These are phyloP conservation scores for Limonius californicus DNA, from an alignment of 1,140 invertebrate species.

Conservation along the genomic window DNA sequence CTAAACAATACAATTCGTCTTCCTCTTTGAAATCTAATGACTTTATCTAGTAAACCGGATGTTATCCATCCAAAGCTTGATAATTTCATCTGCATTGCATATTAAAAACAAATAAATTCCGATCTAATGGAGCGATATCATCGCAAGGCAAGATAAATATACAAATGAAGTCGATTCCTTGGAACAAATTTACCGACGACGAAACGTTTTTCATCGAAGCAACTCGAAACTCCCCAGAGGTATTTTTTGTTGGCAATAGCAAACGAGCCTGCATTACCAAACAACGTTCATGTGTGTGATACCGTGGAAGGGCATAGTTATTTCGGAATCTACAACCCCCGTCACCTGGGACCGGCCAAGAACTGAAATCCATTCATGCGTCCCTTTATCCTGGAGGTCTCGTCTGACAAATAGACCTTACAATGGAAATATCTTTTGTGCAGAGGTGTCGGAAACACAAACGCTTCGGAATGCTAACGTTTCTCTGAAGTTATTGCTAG, in stretches of 20 bases:
- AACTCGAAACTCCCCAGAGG: background rate
- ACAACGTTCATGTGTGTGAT: slow-evolving; percentile 6
- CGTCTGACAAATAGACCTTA: slow-evolving; percentile 10
- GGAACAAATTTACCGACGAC: too few relatives aligned
- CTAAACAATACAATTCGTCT: too few relatives aligned
- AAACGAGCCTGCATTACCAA: slow-evolving; percentile 6
- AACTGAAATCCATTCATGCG: background rate
- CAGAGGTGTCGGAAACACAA: slow-evolving; percentile 12
- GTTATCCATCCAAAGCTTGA: too few relatives aligned
- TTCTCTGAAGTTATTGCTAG: background rate
- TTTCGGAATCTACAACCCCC: background rate
- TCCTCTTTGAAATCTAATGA: too few relatives aligned
- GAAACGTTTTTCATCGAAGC: too few relatives aligned
- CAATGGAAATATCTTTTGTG: slow-evolving; percentile 13
- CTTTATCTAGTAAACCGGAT: too few relatives aligned
- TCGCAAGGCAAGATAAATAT: too few relatives aligned
- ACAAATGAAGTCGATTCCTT: too few relatives aligned
- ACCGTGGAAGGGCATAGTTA: background rate
- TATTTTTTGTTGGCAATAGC: background rate
- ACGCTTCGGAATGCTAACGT: background rate
- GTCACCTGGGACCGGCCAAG: slow-evolving; percentile 7
- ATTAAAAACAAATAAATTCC: too few relatives aligned
- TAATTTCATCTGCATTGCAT: too few relatives aligned
- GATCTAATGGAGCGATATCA: too few relatives aligned
- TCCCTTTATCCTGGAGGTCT: slow-evolving; percentile 3